Conservation (phyloP, 2,113 vertebrate species). For the Neodon shergylaensis region DNA sequence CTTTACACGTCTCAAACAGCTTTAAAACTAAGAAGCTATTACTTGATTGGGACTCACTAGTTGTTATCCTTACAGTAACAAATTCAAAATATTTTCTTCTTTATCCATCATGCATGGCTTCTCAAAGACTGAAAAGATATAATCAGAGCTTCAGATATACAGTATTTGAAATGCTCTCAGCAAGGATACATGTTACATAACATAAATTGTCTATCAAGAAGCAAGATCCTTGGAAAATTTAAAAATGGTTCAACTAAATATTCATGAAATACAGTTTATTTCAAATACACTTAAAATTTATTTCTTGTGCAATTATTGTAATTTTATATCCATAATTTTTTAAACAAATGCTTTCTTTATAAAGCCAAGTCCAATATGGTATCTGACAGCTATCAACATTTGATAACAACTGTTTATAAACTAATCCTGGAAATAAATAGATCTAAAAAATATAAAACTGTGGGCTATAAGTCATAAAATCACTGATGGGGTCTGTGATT, state of each 20-base stretch:
- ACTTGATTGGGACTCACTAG: not conserved
- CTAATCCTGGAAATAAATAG: not conserved
- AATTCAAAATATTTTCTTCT: not conserved
- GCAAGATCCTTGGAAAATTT: not conserved
- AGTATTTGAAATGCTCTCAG: not conserved
- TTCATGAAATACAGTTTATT: not conserved
- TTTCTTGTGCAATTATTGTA: not conserved
- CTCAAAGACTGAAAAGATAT: not conserved
- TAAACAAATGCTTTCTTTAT: not conserved
- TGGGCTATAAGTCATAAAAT: constrained; percentile 4
- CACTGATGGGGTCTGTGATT: not conserved
- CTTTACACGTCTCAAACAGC: constrained; percentile 47
- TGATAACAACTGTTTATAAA: not conserved
- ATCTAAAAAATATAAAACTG: constrained; percentile 7
- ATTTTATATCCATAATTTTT: not conserved
- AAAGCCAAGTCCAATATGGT: not conserved
- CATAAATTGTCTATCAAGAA: not conserved
- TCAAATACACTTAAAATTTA: not conserved
- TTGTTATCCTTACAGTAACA: constrained; percentile 1
- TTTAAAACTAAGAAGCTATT: constrained; percentile 50
- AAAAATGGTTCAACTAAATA: not conserved
- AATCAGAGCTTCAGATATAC: not conserved
- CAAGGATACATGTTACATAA: not conserved
- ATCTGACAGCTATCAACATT: not conserved
- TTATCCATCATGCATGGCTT: not conserved